A percentile compares a stretch with the other conserved stretches of the same genome.
phyloP scores from a whole-genome alignment of 1,140 invertebrate species.

The Drosophila burlai region DNA sequence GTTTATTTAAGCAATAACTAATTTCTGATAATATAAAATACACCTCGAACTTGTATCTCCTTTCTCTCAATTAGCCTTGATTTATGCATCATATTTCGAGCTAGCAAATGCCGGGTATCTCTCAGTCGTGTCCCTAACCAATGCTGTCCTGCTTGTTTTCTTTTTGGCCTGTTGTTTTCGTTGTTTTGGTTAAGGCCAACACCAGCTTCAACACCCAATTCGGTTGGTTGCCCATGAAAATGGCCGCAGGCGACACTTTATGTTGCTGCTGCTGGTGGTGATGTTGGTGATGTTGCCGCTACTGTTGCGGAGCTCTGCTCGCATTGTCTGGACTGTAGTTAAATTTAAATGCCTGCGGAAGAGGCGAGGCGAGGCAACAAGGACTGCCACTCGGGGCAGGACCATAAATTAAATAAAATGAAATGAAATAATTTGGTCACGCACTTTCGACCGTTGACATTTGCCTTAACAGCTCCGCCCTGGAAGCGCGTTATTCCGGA shows the following conservation, averaged over 20 bases:
- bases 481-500: slow-evolving; percentile 32
- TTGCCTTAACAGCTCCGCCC: slow-evolving; percentile 35
- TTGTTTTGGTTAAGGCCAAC: slow-evolving; percentile 42
- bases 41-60: neutral
- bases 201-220: slow-evolving; percentile 65
- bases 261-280: slow-evolving; percentile 36
- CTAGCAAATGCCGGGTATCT: neutral
- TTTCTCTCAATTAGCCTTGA: neutral
- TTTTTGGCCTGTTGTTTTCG: slow-evolving; percentile 29
- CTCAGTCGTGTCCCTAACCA: neutral
- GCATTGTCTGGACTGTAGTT: slow-evolving; percentile 66
- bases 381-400: slow-evolving; percentile 22
- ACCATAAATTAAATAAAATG: slow-evolving; percentile 68
- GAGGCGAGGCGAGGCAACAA: slow-evolving; percentile 21
- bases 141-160: slow-evolving; percentile 1
- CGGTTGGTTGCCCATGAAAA: slow-evolving; percentile 68
- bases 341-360: slow-evolving; percentile 67
- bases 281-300: slow-evolving; percentile 28
- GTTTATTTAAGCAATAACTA: neutral
- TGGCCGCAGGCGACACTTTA: slow-evolving; percentile 74
- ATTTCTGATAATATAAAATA: neutral
- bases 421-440: slow-evolving; percentile 65
- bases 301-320: slow-evolving; percentile 28
- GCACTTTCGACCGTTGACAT: slow-evolving; percentile 60
- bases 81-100: neutral